phyloP scores from a whole-genome alignment of 2,888 invertebrate species.

The Stenchaetothrips biformis region DNA sequence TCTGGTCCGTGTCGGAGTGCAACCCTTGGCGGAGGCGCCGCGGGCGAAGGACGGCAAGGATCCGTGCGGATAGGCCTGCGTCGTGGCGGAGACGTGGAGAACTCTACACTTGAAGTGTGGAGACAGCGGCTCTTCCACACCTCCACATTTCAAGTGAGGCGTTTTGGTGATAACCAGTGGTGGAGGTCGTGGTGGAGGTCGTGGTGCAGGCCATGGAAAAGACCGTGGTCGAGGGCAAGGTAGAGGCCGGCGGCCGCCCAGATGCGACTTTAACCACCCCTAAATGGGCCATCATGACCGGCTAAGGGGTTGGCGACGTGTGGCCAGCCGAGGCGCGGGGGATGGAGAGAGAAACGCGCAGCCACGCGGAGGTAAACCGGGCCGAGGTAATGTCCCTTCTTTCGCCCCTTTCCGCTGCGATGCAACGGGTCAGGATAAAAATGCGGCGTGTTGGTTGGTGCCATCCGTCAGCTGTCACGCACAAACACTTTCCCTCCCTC shows the following conservation, averaged over 20 bases:
- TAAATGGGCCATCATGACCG: not conserved
- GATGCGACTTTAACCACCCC: constrained; percentile 18
- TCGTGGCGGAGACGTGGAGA: too few relatives aligned
- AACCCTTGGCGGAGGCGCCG: too few relatives aligned
- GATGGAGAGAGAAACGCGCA: not conserved
- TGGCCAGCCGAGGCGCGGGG: not conserved
- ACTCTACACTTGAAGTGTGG: too few relatives aligned
- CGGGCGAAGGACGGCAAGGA: too few relatives aligned
- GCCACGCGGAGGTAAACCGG: not conserved
- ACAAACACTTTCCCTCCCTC: constrained; percentile 4
- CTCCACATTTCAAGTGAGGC: too few relatives aligned
- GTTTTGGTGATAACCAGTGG: too few relatives aligned
- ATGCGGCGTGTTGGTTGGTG: not conserved
- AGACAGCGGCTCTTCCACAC: too few relatives aligned
- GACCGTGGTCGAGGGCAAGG: not conserved
- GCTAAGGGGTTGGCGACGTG: not conserved
- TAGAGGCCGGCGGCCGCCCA: not conserved
- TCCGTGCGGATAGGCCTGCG: too few relatives aligned
- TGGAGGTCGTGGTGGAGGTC: too few relatives aligned
- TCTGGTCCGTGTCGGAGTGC: too few relatives aligned
- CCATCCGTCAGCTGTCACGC: constrained; percentile 11
- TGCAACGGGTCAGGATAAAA: not conserved
- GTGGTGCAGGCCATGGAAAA: too few relatives aligned
- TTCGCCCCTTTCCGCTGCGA: not conserved
- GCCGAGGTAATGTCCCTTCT: not conserved